Evolutionary conservation across 2,113 vertebrate species (phyloP).

Genomic region (Macroglossus sobrinus): DNA sequence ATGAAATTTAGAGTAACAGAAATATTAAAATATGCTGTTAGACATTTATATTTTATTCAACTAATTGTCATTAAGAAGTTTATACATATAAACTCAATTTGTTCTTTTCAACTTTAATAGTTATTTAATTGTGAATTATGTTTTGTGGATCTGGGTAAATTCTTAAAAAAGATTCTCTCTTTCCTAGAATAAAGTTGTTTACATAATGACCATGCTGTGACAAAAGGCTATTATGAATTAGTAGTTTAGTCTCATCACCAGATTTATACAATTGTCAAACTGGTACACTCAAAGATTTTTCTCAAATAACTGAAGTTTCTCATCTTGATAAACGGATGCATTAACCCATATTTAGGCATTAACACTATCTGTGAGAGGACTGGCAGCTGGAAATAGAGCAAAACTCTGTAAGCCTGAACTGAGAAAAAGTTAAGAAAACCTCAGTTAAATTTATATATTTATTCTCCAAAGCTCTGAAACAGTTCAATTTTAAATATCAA

Average conservation of each 20-base stretch:
- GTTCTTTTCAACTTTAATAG: background rate
- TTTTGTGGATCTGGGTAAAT: background rate
- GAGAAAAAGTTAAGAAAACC: background rate
- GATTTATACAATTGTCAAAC: background rate
- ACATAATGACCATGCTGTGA: background rate
- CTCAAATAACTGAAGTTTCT: background rate
- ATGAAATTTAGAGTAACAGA: background rate
- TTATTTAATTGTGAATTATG: background rate
- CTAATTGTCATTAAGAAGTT: background rate
- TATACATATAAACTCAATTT: background rate
- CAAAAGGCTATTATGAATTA: background rate
- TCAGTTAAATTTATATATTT: background rate
- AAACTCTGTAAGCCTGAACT: background rate
- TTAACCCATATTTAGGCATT: background rate
- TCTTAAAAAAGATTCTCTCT: background rate
- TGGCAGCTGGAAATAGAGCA: background rate
- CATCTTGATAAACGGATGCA: background rate
- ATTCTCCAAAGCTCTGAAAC: background rate
- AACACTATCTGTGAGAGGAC: background rate
- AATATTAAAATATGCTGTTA: background rate
- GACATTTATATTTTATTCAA: background rate
- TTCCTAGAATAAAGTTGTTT: background rate
- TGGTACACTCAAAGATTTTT: background rate
- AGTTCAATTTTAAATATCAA: slow-evolving; percentile 45
- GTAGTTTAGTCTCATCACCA: background rate